Conservation (phyloP, 1,140 invertebrate genomes). For the Phenacoccus solenopsis region DNA sequence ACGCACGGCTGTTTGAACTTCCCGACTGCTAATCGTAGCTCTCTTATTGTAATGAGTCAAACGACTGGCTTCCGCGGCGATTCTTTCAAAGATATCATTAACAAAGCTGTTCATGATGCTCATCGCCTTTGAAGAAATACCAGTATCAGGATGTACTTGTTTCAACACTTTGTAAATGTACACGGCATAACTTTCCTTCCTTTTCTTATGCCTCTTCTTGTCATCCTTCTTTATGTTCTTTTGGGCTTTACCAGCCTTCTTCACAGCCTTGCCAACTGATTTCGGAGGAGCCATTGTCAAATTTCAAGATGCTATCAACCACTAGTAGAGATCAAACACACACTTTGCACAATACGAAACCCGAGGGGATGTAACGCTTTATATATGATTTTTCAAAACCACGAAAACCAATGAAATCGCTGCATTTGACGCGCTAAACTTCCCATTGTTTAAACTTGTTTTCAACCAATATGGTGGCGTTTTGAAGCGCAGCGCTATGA, state of each 20-base stretch:
- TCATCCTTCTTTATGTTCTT: constrained; percentile 37
- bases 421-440: too few species aligned
- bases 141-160: constrained; percentile 54
- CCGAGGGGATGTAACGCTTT: too few species aligned
- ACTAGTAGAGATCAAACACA: background rate
- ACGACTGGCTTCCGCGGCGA: constrained; percentile 39
- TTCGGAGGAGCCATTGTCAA: constrained; percentile 5
- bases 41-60: constrained; percentile 42
- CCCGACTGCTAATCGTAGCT: constrained; percentile 41
- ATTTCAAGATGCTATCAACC: too few species aligned
- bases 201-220: constrained; percentile 42
- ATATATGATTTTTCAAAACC: too few species aligned
- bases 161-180: constrained; percentile 61
- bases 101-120: constrained; percentile 51
- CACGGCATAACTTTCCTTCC: constrained; percentile 53
- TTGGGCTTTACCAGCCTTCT: constrained; percentile 42
- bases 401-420: too few species aligned
- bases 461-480: background rate
- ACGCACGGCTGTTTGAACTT: constrained; percentile 48
- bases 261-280: constrained; percentile 28
- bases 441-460: too few species aligned
- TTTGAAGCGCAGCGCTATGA: background rate
- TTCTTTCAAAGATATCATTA: constrained; percentile 45
- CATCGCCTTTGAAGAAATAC: constrained; percentile 49
- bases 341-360: background rate